Conservation (phyloP, 2,797 vertebrate genomes). For the Gadopsis marmoratus region DNA sequence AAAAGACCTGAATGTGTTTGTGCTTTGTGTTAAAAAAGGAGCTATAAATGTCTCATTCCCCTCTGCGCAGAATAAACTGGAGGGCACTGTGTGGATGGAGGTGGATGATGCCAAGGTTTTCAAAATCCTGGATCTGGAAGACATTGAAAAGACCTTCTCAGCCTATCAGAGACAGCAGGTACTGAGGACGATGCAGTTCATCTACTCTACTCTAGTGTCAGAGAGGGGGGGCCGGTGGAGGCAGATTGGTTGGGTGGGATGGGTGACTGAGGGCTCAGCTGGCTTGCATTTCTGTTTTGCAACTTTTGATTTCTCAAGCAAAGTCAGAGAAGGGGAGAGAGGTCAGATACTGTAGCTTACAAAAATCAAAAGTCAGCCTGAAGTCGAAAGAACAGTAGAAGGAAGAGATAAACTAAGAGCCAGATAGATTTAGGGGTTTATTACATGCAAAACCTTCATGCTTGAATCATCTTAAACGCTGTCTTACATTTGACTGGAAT, state of each 20-base stretch:
- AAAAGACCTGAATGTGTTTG: background rate
- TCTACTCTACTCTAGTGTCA: background rate
- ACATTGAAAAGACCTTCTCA: slow-evolving; percentile 97
- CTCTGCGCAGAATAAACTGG: slow-evolving; percentile 91
- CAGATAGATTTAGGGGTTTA: background rate
- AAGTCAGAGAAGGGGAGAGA: background rate
- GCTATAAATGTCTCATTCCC: background rate
- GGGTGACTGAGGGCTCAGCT: slow-evolving; percentile 16
- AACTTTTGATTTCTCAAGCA: slow-evolving; percentile 39
- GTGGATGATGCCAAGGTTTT: slow-evolving; percentile 94
- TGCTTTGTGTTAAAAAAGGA: background rate
- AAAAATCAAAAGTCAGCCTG: slow-evolving; percentile 11
- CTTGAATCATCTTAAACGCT: slow-evolving; percentile 31
- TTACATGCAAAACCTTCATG: slow-evolving; percentile 33
- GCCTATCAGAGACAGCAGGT: slow-evolving; percentile 99
- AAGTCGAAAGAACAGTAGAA: background rate
- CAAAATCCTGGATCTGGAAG: slow-evolving; percentile 94
- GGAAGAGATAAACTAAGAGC: background rate
- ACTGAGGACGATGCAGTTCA: slow-evolving; percentile 53
- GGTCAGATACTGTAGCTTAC: background rate
- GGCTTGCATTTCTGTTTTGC: slow-evolving; percentile 32
- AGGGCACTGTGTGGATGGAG: slow-evolving; percentile 94
- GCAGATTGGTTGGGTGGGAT: background rate
- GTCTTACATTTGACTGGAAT: slow-evolving; percentile 34
- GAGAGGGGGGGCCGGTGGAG: background rate